phyloP scores from a whole-genome alignment of 2,113 vertebrate species.

The Onychorhynchus coronatus region DNA sequence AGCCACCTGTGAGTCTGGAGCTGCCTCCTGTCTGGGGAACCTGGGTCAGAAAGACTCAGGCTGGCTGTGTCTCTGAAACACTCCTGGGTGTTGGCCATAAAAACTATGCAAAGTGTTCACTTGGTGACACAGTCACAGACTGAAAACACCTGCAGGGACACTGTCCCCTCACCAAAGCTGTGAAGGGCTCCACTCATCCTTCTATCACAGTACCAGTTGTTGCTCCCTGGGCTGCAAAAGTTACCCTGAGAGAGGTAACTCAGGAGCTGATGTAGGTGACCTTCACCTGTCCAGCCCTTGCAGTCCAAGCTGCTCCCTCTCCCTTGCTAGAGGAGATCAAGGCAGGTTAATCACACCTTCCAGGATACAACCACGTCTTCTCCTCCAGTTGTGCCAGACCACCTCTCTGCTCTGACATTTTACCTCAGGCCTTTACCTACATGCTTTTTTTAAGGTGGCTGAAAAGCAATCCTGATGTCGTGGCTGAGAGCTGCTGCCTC shows the following conservation, averaged over 20 bases:
- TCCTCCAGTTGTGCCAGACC: not conserved
- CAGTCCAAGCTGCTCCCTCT: not conserved
- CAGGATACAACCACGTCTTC: not conserved
- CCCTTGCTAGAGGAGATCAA: not conserved
- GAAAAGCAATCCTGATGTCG: not conserved
- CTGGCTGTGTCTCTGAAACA: not conserved
- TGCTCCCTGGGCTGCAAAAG: not conserved
- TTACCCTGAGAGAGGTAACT: not conserved
- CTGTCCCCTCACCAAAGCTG: not conserved
- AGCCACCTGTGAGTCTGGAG: not conserved
- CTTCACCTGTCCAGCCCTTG: not conserved
- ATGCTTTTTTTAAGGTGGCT: not conserved
- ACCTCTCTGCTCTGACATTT: not conserved
- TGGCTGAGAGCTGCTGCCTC: not conserved
- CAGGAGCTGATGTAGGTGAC: not conserved
- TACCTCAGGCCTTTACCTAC: not conserved
- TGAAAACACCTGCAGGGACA: not conserved
- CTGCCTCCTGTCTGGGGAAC: not conserved
- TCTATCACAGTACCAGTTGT: accelerated
- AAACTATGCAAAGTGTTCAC: accelerated
- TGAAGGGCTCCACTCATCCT: not conserved
- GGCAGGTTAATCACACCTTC: not conserved
- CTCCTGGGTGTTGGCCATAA: not conserved
- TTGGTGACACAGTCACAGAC: accelerated
- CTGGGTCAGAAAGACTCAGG: not conserved